Percentiles rank a stretch among this genome's conserved stretches.
Evolutionary conservation across 2,113 vertebrate genomes (phyloP).

Genomic region (Phrynocephalus versicolor): DNA sequence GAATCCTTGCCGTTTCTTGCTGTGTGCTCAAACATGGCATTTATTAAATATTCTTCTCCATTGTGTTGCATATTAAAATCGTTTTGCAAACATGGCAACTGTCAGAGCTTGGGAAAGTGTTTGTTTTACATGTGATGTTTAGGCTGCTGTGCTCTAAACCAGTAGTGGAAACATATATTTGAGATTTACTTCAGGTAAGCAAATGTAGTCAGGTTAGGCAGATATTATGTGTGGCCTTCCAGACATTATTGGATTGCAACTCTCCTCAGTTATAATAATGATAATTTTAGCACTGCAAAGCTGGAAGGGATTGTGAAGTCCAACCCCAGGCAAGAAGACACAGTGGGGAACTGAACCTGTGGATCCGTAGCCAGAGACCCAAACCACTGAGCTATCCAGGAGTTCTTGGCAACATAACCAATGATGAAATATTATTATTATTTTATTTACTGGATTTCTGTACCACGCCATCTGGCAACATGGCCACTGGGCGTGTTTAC

Average conservation of each 20-base stretch:
- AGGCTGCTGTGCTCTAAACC: not conserved
- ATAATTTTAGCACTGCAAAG: no score
- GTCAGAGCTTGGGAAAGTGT: conserved; percentile 65
- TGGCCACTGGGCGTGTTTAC: no score
- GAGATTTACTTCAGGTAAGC: not conserved
- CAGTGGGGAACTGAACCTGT: no score
- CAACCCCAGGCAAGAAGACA: no score
- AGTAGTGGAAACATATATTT: not conserved
- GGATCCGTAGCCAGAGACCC: no score
- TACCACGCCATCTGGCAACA: no score
- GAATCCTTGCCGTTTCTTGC: conserved; percentile 54
- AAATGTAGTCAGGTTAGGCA: not conserved
- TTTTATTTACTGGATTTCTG: no score
- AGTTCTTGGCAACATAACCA: not conserved
- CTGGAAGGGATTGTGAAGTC: no score
- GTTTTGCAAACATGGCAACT: conserved; percentile 65
- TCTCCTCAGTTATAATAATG: no score
- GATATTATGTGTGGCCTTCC: not conserved
- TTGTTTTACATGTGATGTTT: conserved; percentile 73
- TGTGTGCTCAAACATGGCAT: conserved; percentile 64
- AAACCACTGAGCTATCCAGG: no score
- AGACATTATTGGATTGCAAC: no score
- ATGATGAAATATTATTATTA: not conserved
- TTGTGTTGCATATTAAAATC: conserved; percentile 60
- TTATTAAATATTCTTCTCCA: conserved; percentile 65